phyloP scores from a whole-genome alignment of 2,113 vertebrate genomes.

The Tiliqua scincoides region DNA sequence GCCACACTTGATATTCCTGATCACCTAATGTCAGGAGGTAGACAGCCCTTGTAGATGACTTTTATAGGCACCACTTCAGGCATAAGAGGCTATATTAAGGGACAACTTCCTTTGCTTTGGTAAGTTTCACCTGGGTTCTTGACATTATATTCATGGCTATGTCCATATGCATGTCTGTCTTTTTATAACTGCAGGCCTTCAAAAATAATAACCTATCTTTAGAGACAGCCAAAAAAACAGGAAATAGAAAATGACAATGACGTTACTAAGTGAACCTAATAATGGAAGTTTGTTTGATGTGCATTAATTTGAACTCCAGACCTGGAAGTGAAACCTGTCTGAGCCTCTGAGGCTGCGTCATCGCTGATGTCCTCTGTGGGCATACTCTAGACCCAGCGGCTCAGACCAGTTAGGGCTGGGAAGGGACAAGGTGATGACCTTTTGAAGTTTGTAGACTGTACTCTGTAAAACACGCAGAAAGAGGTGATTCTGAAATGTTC shows the following conservation, averaged over 20 bases:
- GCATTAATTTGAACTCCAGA: constrained; percentile 12
- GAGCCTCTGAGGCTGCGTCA: not conserved
- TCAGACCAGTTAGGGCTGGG: too few relatives aligned
- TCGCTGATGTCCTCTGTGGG: not conserved
- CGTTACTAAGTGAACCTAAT: not conserved
- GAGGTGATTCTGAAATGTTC: not conserved
- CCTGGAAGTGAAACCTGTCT: not conserved
- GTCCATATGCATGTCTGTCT: constrained; percentile 33
- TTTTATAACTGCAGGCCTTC: constrained; percentile 9
- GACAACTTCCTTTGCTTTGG: constrained; percentile 55
- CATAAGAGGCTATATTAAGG: constrained; percentile 29
- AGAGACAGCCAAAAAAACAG: constrained; percentile 40
- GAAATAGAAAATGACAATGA: constrained; percentile 46
- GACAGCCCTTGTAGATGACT: constrained; percentile 19
- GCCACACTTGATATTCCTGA: constrained; percentile 18
- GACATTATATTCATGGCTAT: constrained; percentile 29
- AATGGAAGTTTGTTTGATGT: not conserved
- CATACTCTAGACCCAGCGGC: too few relatives aligned
- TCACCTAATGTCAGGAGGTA: constrained; percentile 15
- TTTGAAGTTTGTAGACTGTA: not conserved
- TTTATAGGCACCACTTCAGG: constrained; percentile 33
- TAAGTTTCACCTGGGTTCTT: constrained; percentile 43
- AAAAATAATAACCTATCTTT: constrained; percentile 3
- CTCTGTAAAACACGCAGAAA: not conserved
- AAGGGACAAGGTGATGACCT: not conserved